Evolutionary conservation across 2,888 invertebrate genomes (phyloP), one percentile per base, ranked within the genome.

Genomic region (Cetonia aurata): DNA sequence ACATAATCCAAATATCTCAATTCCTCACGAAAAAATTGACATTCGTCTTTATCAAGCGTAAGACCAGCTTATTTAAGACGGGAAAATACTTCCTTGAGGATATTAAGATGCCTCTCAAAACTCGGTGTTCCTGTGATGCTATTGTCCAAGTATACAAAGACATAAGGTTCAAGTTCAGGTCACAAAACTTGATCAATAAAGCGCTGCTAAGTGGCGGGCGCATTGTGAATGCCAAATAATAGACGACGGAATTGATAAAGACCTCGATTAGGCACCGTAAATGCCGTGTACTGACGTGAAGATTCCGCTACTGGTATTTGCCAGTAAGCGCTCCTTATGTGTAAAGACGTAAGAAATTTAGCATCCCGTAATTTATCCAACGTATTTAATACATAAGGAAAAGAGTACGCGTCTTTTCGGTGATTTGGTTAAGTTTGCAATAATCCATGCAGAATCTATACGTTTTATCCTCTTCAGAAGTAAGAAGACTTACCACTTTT

Each of bases 1-100:
- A 79, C 46, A 55, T 79, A 79, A 1, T 82, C 81, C 12, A 82
- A 69, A 67, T 78, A 80, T 19, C 71, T 71, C 0, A 82, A 44
- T 37, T 74, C 53, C 8, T 48, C 56, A 6, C 72, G 44, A n/a
- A 75, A 76, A 67, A 79, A 81, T 15, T 76, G 59, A 62, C 77
- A 77, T 69, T 79, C 79, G 6, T 78, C 76, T 9, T 10, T 17
- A 53, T 74, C 78, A 1, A 78, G 44, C 10, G 74, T 77, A 1
- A 79, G 53, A 10, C 72, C 72, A 3, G 77, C 76, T 6, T 25
- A 31, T 1, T 8, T 1, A 15, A 76, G 67, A 10, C 73, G 50
- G 31, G 52, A 25, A 8, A 73, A 62, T 19, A 75, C 73, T 17
- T 71, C 66, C 6, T 19, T 42, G 10, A 76, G 56, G 31, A 75